A percentile compares a stretch with the other conserved stretches of the same genome.
Evolutionary conservation across 1,140 invertebrate genomes (phyloP).

Genomic region (Acyrthosiphon pisum): DNA sequence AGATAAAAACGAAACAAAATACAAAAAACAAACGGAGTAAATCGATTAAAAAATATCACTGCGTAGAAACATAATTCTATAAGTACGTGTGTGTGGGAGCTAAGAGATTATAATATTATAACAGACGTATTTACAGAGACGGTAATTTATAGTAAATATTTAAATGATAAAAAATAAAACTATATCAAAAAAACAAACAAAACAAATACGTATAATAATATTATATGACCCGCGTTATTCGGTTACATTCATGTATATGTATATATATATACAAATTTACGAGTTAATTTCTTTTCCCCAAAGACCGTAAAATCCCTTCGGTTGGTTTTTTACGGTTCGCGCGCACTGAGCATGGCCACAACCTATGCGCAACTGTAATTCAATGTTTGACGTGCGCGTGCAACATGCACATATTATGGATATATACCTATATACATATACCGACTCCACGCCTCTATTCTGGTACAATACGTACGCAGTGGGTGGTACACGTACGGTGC

Average conservation of each 20-base stretch:
- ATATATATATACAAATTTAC: not conserved
- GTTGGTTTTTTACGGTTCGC: not conserved
- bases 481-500: not conserved
- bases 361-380: not conserved
- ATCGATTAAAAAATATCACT: conserved; percentile 10
- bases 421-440: not conserved
- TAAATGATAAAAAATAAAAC: not conserved
- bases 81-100: not conserved
- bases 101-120: not conserved
- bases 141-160: not conserved
- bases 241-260: not conserved
- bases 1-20: not conserved
- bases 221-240: not conserved
- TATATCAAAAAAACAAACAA: too few relatives aligned
- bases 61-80: not conserved
- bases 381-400: not conserved
- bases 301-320: not conserved
- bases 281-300: not conserved
- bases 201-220: not conserved
- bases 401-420: not conserved
- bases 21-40: not conserved
- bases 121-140: not conserved
- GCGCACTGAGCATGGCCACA: not conserved
- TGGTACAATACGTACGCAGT: not conserved
- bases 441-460: not conserved